phyloP scores from a whole-genome alignment of 2,113 vertebrate genomes.

The Tragelaphus imberbis region DNA sequence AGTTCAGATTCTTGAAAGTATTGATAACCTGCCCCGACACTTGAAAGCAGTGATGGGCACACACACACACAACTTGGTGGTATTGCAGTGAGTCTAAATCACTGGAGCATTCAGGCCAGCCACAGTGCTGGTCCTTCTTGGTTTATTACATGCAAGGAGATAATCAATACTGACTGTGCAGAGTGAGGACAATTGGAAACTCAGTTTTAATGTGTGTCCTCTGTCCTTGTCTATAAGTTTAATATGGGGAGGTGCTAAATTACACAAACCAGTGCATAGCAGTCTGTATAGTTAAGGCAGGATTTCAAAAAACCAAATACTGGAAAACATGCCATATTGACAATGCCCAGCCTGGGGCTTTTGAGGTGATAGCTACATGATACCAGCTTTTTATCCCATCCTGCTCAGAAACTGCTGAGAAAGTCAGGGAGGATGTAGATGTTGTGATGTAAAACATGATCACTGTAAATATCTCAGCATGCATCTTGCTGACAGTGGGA shows the following conservation, averaged over 20 bases:
- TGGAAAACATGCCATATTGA: neutral
- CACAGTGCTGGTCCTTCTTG: neutral
- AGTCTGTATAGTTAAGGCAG: neutral
- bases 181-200: neutral
- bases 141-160: neutral
- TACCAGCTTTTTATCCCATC: neutral
- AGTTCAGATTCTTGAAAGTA: neutral
- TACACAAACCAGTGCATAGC: neutral
- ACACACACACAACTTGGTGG: neutral
- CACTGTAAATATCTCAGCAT: constrained; percentile 65
- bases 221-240: neutral
- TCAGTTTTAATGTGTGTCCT: neutral
- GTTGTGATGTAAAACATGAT: constrained; percentile 44
- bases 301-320: neutral
- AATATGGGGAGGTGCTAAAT: too few species aligned
- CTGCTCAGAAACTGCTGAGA: constrained; percentile 41
- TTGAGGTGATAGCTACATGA: constrained; percentile 24
- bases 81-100: neutral
- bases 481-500: constrained; percentile 70
- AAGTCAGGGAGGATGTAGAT: constrained; percentile 18
- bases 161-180: neutral
- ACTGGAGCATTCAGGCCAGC: neutral
- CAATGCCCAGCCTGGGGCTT: neutral
- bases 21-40: neutral
- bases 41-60: neutral